Percentiles rank a stretch among this genome's conserved stretches.
Conservation (phyloP, 2,113 vertebrate species). For the Ginglymostoma cirratum region DNA sequence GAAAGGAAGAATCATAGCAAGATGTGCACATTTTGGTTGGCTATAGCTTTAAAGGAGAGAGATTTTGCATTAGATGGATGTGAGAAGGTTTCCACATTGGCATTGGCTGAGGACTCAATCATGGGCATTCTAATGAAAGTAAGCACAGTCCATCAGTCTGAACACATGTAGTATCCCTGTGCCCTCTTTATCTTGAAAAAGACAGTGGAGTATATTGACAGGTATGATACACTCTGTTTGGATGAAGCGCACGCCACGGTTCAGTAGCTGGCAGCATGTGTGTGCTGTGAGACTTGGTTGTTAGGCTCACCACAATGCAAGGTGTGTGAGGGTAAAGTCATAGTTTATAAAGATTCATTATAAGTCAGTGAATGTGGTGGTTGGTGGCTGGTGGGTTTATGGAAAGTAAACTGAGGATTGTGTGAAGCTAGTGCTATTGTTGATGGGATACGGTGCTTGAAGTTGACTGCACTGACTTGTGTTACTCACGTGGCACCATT, state of each 20-base stretch:
- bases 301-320: background rate
- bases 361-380: no score
- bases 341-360: background rate
- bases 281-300: background rate
- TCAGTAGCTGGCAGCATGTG: background rate
- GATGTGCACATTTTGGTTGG: no score
- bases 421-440: background rate
- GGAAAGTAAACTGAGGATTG: background rate
- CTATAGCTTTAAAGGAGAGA: no score
- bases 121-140: background rate
- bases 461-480: background rate
- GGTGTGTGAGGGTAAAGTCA: background rate
- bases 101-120: background rate
- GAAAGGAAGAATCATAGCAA: no score
- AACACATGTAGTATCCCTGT: no score
- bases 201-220: background rate
- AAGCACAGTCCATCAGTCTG: background rate
- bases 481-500: background rate
- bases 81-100: no score
- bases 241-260: background rate
- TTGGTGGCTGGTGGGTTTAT: background rate
- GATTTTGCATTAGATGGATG: no score
- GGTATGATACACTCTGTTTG: background rate
- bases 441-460: background rate
- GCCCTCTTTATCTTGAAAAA: background rate